Evolutionary conservation across 2,888 invertebrate genomes (phyloP).

Genomic region (Eupithecia inturbata): DNA sequence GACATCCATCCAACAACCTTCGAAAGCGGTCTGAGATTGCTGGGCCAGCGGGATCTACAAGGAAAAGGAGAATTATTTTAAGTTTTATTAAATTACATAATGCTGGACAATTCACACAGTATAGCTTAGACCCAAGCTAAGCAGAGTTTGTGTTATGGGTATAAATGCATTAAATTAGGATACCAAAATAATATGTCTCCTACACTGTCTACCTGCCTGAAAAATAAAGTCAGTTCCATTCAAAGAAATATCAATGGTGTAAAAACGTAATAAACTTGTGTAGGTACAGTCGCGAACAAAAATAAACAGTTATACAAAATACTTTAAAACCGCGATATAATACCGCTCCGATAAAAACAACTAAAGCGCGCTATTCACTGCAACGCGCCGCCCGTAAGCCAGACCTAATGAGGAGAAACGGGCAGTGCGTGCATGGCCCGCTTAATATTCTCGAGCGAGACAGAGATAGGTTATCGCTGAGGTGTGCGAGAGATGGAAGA

Average conservation of each 20-base stretch:
- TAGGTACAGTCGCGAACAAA: constrained; percentile 15
- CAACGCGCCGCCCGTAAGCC: constrained; percentile 68
- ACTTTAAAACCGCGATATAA: constrained; percentile 45
- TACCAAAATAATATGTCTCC: no score
- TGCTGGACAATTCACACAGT: no score
- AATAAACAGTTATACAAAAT: constrained; percentile 40
- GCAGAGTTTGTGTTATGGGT: no score
- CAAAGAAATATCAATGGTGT: background rate
- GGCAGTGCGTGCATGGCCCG: constrained; percentile 70
- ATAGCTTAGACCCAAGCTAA: no score
- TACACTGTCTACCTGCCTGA: no score
- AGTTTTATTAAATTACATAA: no score
- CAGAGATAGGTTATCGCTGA: constrained; percentile 41
- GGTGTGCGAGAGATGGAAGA: constrained; percentile 49
- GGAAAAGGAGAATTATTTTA: no score
- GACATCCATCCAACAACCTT: no score
- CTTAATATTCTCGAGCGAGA: constrained; percentile 60
- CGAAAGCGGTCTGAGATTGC: no score
- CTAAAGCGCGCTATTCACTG: constrained; percentile 71
- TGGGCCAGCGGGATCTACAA: no score
- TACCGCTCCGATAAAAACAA: constrained; percentile 72
- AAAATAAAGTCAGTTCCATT: background rate
- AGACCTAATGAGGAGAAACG: constrained; percentile 79
- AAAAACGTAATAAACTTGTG: background rate
- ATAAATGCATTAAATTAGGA: no score